Evolutionary conservation across 2,888 invertebrate species (phyloP), one percentile per base, ranked within the genome.

Genomic region (Ormyrus thymus): DNA sequence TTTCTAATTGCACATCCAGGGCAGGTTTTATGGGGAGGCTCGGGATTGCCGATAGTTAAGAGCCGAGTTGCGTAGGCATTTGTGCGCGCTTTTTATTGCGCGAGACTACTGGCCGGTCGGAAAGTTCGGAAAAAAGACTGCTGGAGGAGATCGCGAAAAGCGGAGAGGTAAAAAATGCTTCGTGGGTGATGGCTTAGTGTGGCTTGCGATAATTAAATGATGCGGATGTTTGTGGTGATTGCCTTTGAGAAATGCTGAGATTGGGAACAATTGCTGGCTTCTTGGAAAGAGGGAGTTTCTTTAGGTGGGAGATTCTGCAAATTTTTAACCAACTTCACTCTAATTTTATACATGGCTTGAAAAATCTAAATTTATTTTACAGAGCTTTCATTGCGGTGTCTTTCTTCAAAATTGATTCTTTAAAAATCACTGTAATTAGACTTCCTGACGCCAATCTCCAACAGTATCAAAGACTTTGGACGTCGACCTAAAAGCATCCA

Each of bases 1-100:
- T 77, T 76, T 65, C 56, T 73, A 78, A 78, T 78, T 78, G 78
- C 59, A 61, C 72, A 68, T 76, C 58, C 50, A 45, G 76, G 66
- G 66, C 56, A 64, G 43, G 13, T 13, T 72, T 78, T 73, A 68
- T 46, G 55, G 55, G 46, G 48, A 15, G 61, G 55, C 15, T 59
- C 48, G 51, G 68, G n/a, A 73, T 58, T 55, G 58, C 5, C 65
- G 55, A 11, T 61, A 43, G 62, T 48, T 45, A 11, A 51, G 56
- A 15, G 43, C 13, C 61, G 15, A n/a, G 48, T 7, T 55, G 13
- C 11, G 62, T 29, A 29, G 50, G 10, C 76, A 55, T 66, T 64
- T 65, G 29, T 50, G 56, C 46, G 45, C 15, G 11, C 45, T 29
- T 48, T 50, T 59, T 11, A 51, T 15, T 48, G 29, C 29, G 48